Evolutionary conservation across 2,797 vertebrate species (phyloP).

Genomic region (Cyprinodon diabolis): DNA sequence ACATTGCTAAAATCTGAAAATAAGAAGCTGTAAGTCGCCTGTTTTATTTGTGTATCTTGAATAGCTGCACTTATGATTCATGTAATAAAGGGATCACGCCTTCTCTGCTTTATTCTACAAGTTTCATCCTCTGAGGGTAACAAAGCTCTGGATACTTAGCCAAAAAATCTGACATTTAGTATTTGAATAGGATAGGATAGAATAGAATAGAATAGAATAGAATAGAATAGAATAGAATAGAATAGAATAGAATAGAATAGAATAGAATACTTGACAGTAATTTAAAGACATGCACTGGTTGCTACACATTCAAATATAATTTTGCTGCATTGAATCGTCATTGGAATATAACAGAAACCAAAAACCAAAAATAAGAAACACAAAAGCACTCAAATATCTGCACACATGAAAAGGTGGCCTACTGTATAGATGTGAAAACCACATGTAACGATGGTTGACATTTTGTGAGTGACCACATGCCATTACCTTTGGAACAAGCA

Average conservation of each 20-base stretch:
- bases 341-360: not conserved
- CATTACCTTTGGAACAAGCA: conserved; percentile 95
- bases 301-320: too few species aligned
- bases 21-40: not conserved
- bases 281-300: too few species aligned
- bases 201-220: too few species aligned
- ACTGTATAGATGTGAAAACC: not conserved
- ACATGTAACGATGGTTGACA: not conserved
- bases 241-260: too few species aligned
- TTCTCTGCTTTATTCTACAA: too few species aligned
- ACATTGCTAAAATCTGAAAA: too few species aligned
- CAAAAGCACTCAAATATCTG: not conserved
- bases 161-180: too few species aligned
- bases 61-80: not conserved
- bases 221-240: too few species aligned
- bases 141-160: not conserved
- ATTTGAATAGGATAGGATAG: too few species aligned
- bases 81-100: not conserved
- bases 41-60: not conserved
- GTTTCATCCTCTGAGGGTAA: not conserved
- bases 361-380: not conserved
- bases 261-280: too few species aligned
- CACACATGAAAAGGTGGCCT: not conserved
- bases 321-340: not conserved
- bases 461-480: not conserved